A percentile compares a stretch with the other conserved stretches of the same genome.
phyloP scores from a whole-genome alignment of 2,113 vertebrate genomes.

The Myrmecobius fasciatus region DNA sequence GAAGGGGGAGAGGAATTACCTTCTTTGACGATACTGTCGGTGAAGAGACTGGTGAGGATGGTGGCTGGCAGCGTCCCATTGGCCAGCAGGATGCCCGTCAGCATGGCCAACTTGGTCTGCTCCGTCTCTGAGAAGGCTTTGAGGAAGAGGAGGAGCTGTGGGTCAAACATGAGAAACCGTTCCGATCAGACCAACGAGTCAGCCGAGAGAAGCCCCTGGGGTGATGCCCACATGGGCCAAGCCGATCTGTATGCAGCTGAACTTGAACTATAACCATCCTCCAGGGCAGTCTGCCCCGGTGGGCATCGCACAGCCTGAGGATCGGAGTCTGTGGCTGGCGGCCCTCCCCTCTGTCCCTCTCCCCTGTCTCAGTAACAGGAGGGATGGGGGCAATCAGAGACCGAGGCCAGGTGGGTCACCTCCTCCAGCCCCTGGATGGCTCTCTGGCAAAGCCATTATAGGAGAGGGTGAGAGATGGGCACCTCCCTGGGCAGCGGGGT shows the following conservation, averaged over 20 bases:
- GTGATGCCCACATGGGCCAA: background rate
- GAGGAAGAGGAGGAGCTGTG: constrained; percentile 93
- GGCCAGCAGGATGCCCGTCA: constrained; percentile 92
- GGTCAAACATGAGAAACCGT: constrained; percentile 63
- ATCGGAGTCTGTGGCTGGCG: too few relatives aligned
- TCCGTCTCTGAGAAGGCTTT: constrained; percentile 94
- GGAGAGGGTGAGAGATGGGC: background rate
- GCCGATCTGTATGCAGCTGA: background rate
- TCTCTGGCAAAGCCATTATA: background rate
- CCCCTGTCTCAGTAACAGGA: background rate
- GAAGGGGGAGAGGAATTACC: constrained; percentile 80
- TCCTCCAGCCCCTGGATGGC: background rate
- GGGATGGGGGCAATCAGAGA: too few relatives aligned
- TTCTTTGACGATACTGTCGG: constrained; percentile 94
- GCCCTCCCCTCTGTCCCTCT: background rate
- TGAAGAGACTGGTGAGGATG: constrained; percentile 95
- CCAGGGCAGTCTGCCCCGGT: too few relatives aligned
- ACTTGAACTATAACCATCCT: too few relatives aligned
- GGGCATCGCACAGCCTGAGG: too few relatives aligned
- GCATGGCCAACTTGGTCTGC: constrained; percentile 93
- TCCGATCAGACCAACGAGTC: constrained; percentile 38
- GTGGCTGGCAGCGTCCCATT: constrained; percentile 88
- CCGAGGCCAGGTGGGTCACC: background rate
- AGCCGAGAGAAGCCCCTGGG: background rate
- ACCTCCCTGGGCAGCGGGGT: too few relatives aligned